A percentile compares a stretch with the other conserved stretches of the same genome.
These are phyloP conservation scores for Eugnorisma glareosa DNA, from an alignment of 2,888 invertebrate genomes.

Conservation along the genomic window DNA sequence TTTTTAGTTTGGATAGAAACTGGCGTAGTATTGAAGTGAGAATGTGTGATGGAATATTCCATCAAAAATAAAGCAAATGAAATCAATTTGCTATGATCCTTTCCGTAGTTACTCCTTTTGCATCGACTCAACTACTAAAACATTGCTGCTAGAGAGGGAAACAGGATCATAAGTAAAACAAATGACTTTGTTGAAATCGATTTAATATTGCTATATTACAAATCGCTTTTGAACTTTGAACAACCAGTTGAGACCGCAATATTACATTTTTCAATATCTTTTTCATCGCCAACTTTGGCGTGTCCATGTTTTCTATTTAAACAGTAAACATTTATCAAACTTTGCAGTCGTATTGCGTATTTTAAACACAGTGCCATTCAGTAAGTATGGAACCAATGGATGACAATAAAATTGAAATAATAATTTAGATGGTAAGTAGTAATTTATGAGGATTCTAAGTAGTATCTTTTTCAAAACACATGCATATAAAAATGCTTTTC, in stretches of 20 bases:
- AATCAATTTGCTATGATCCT: neutral
- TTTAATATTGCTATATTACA: constrained; percentile 88
- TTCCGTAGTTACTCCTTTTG: neutral
- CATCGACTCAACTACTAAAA: neutral
- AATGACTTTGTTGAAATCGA: constrained; percentile 76
- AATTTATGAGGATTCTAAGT: constrained; percentile 13
- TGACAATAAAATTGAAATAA: constrained; percentile 33
- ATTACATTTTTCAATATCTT: constrained; percentile 74
- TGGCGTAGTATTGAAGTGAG: too few species aligned
- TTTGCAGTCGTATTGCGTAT: constrained; percentile 53
- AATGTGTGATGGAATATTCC: too few species aligned
- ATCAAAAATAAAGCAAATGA: too few species aligned
- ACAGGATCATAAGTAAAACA: constrained; percentile 43
- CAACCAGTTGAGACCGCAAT: constrained; percentile 84
- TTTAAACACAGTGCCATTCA: constrained; percentile 48
- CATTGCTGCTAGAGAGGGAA: neutral
- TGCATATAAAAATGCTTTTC: constrained; percentile 31
- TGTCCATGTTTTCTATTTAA: constrained; percentile 66
- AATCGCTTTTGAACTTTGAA: constrained; percentile 87
- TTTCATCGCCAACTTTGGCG: constrained; percentile 54
- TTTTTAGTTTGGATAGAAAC: too few species aligned
- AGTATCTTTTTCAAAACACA: constrained; percentile 24
- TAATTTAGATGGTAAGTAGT: constrained; percentile 24
- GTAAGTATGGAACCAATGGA: constrained; percentile 27
- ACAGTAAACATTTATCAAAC: constrained; percentile 70